Percentiles rank a stretch among this genome's conserved stretches.
Evolutionary conservation across 2,797 vertebrate genomes (phyloP).

Genomic region (Pseudochirops corinnae): DNA sequence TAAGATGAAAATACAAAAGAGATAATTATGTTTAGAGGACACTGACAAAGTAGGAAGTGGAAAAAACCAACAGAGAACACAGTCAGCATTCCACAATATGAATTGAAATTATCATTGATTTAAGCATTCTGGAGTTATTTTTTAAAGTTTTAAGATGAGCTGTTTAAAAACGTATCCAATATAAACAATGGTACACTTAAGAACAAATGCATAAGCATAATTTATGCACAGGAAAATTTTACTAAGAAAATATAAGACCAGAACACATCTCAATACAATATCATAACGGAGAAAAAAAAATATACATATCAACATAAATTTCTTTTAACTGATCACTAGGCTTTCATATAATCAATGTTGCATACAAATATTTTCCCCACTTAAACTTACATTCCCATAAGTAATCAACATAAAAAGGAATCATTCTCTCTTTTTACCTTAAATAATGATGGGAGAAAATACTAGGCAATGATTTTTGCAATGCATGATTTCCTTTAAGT

Average conservation of each 20-base stretch:
- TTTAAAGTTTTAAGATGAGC: constrained; percentile 25
- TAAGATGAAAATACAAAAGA: constrained; percentile 21
- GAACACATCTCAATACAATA: constrained; percentile 75
- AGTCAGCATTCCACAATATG: neutral
- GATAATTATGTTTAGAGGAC: neutral
- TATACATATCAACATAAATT: constrained; percentile 57
- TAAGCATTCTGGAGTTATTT: constrained; percentile 1
- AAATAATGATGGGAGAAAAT: neutral
- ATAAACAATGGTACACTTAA: neutral
- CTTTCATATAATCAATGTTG: neutral
- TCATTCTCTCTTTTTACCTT: neutral
- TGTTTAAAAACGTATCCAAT: constrained; percentile 21
- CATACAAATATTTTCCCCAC: neutral
- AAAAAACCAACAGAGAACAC: neutral
- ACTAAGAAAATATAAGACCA: constrained; percentile 85
- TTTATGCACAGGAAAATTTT: constrained; percentile 81
- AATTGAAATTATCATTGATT: neutral
- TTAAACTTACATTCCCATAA: constrained; percentile 11
- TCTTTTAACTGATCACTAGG: constrained; percentile 63
- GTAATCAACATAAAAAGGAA: neutral
- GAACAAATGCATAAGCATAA: constrained; percentile 52
- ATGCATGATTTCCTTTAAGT: neutral
- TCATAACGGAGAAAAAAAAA: constrained; percentile 71
- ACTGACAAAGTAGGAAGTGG: neutral
- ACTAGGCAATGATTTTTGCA: neutral